phyloP scores from a whole-genome alignment of 2,797 vertebrate genomes.

The Sebastes taczanowskii region DNA sequence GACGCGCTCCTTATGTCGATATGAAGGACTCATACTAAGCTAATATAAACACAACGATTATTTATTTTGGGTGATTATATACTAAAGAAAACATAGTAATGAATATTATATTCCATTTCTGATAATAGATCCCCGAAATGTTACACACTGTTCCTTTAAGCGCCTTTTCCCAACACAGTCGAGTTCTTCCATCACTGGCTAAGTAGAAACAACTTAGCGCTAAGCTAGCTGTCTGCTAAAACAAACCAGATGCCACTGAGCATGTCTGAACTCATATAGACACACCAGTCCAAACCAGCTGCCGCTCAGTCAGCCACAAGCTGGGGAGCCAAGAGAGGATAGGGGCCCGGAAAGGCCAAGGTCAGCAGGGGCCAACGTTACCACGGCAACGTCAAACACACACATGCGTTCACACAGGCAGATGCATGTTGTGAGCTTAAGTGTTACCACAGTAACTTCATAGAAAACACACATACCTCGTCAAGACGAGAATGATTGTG shows the following conservation, averaged over 20 bases:
- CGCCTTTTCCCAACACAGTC: not conserved
- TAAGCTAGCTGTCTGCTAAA: slow-evolving; percentile 47
- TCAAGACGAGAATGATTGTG: not conserved
- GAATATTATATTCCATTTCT: too few species aligned
- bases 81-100: too few species aligned
- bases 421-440: not conserved
- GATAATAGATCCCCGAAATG: too few species aligned
- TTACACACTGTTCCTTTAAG: not conserved
- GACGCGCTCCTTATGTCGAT: too few species aligned
- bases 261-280: slow-evolving; percentile 64
- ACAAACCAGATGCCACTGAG: slow-evolving; percentile 39
- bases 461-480: slow-evolving; percentile 9
- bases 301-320: slow-evolving; percentile 33
- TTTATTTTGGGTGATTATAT: too few species aligned
- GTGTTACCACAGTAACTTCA: not conserved
- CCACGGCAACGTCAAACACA: slow-evolving; percentile 51
- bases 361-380: slow-evolving; percentile 48
- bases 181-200: not conserved
- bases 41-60: too few species aligned
- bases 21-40: too few species aligned
- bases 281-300: slow-evolving; percentile 55
- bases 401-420: not conserved
- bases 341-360: slow-evolving; percentile 61
- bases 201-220: slow-evolving; percentile 25
- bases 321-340: slow-evolving; percentile 35